Conservation (phyloP, 2,888 invertebrate genomes). For the Gisinianus flammeolus region DNA sequence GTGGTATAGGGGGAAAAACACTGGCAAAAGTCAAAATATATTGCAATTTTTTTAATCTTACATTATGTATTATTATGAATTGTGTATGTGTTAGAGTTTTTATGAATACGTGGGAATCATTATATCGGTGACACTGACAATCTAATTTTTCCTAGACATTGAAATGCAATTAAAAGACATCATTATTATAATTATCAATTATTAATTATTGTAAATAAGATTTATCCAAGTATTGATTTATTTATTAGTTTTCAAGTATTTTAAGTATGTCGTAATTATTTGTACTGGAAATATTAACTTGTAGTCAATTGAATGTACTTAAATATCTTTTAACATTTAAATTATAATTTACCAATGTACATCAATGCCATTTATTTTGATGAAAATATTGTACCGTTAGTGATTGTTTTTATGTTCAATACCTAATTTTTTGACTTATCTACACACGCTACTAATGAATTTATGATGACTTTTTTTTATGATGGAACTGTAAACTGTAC, state of each 20-base stretch:
- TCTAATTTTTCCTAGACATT: constrained; percentile 13
- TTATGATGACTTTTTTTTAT: too few relatives aligned
- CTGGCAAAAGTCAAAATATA: too few relatives aligned
- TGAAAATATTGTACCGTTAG: not conserved
- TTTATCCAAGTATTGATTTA: not conserved
- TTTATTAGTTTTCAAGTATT: too few relatives aligned
- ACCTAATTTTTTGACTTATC: too few relatives aligned
- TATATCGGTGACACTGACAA: constrained; percentile 8
- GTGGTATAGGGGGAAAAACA: too few relatives aligned
- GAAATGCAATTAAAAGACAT: constrained; percentile 11
- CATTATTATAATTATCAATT: not conserved
- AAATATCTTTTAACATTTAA: too few relatives aligned
- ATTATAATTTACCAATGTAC: not conserved
- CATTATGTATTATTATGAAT: not conserved
- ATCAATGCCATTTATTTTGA: not conserved
- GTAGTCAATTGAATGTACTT: too few relatives aligned
- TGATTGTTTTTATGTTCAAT: too few relatives aligned
- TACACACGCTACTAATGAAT: too few relatives aligned
- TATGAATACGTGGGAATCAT: not conserved
- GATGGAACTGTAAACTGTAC: too few relatives aligned
- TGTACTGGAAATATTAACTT: not conserved
- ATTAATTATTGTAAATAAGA: not conserved
- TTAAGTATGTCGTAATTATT: too few relatives aligned
- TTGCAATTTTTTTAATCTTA: not conserved
- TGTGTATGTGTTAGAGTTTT: not conserved